Percentiles rank a stretch among this genome's conserved stretches.
Evolutionary conservation across 2,113 vertebrate species (phyloP).

Genomic region (Pipra filicauda): DNA sequence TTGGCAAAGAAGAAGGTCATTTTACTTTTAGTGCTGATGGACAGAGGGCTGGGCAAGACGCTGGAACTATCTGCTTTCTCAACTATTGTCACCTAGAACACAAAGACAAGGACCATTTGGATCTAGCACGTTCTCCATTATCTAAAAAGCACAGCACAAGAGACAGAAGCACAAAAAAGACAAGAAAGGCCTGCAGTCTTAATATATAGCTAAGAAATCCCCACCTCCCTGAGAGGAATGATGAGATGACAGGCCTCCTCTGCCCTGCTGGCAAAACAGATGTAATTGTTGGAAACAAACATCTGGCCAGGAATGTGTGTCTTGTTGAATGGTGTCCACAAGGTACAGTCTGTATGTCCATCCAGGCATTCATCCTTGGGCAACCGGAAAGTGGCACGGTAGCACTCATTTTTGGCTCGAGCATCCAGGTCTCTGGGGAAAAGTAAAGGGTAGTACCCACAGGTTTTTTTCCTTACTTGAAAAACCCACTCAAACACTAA

Average conservation of each 20-base stretch:
- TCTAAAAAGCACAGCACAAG: neutral
- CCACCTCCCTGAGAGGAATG: constrained; percentile 93
- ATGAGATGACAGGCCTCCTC: constrained; percentile 93
- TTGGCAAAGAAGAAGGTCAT: constrained; percentile 98
- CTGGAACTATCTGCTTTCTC: constrained; percentile 97
- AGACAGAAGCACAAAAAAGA: neutral
- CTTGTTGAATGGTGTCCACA: constrained; percentile 95
- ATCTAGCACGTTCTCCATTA: neutral
- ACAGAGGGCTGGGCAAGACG: constrained; percentile 92
- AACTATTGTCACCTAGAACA: constrained; percentile 89
- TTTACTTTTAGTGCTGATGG: constrained; percentile 97
- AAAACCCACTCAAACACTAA: neutral
- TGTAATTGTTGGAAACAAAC: constrained; percentile 97
- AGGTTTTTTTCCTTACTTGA: neutral
- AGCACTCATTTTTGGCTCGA: constrained; percentile 92
- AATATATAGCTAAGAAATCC: neutral
- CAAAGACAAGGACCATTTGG: neutral
- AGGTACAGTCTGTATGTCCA: constrained; percentile 93
- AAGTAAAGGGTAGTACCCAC: neutral
- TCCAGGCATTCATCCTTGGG: constrained; percentile 92
- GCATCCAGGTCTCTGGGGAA: constrained; percentile 89
- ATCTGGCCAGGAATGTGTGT: constrained; percentile 94
- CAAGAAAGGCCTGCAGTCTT: neutral
- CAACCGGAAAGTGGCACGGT: constrained; percentile 88
- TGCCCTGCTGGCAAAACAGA: constrained; percentile 94